Percentiles rank a stretch among this genome's conserved stretches.
Conservation (phyloP, 2,797 vertebrate genomes). For the Amblyopsis hoosieri region DNA sequence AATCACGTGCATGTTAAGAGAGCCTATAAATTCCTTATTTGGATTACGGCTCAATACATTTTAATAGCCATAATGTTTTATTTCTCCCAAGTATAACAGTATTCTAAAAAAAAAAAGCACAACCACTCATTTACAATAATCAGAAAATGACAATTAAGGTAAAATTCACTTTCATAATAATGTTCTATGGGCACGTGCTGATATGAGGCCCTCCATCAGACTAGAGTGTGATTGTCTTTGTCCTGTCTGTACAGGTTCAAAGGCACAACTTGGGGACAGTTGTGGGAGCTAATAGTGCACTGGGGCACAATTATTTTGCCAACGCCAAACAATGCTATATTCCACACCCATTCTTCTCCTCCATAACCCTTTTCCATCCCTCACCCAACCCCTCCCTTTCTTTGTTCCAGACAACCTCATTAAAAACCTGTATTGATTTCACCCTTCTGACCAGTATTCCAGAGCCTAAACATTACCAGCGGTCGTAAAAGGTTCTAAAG, state of each 20-base stretch:
- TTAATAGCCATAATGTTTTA: slow-evolving; percentile 7
- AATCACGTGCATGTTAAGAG: slow-evolving; percentile 15
- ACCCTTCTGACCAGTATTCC: slow-evolving; percentile 57
- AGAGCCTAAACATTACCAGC: slow-evolving; percentile 50
- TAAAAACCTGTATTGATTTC: slow-evolving; percentile 74
- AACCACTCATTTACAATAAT: no score
- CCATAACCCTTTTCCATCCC: slow-evolving; percentile 15
- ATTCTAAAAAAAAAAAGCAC: not conserved
- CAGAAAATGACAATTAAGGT: no score
- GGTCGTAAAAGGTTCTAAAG: slow-evolving; percentile 53
- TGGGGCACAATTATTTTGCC: no score
- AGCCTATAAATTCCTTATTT: not conserved
- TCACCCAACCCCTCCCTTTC: slow-evolving; percentile 8
- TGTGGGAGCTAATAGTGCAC: no score
- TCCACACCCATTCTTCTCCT: slow-evolving; percentile 14
- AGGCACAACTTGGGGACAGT: no score
- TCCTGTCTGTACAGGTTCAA: no score
- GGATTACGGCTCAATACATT: not conserved
- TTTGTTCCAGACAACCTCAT: slow-evolving; percentile 69
- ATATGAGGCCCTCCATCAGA: no score
- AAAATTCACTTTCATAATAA: no score
- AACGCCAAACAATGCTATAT: not conserved
- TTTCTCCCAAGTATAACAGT: not conserved
- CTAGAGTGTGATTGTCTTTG: no score
- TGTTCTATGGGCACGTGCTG: no score